Evolutionary conservation across 2,797 vertebrate genomes (phyloP).

Genomic region (Setipinna tenuifilis): DNA sequence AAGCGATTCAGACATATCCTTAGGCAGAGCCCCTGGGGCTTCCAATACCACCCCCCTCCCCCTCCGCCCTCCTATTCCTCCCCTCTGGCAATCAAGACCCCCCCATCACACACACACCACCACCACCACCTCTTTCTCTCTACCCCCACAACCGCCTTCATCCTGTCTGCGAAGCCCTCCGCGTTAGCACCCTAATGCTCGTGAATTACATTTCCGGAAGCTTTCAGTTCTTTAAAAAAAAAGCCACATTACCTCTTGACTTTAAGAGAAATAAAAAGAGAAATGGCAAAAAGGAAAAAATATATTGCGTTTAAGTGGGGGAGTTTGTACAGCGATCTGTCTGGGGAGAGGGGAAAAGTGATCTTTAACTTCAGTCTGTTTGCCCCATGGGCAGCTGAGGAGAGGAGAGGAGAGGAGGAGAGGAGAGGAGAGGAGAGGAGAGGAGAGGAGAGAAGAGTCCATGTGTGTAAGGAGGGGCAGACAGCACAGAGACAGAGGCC

Average conservation of each 20-base stretch:
- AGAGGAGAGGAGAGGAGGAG: conserved; percentile 45
- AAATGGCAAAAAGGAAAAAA: conserved; percentile 54
- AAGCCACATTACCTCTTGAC: conserved; percentile 68
- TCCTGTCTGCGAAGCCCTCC: conserved; percentile 48
- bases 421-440: conserved; percentile 31
- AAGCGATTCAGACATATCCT: conserved; percentile 77
- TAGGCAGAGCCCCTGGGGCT: conserved; percentile 71
- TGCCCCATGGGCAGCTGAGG: conserved; percentile 55
- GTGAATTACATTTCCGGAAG: conserved; percentile 79
- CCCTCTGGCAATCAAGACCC: conserved; percentile 57
- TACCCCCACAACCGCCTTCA: conserved; percentile 56
- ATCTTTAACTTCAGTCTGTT: conserved; percentile 59
- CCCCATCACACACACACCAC: conserved; percentile 63
- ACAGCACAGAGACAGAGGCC: too few species aligned
- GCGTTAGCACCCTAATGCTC: conserved; percentile 74
- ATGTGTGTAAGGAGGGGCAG: too few species aligned
- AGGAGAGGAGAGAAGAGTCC: too few species aligned
- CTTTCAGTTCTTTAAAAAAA: conserved; percentile 66
- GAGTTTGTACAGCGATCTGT: conserved; percentile 53
- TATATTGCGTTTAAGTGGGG: conserved; percentile 62
- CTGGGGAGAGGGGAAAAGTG: conserved; percentile 56
- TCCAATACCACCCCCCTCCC: conserved; percentile 31
- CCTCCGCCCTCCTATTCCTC: conserved; percentile 43
- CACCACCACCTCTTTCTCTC: conserved; percentile 44
- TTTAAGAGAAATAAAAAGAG: conserved; percentile 71